A percentile compares a stretch with the other conserved stretches of the same genome.
These are phyloP conservation scores for Heliopora coerulea DNA, from an alignment of 92 coral and sea anemone genomes.

Conservation along the genomic window DNA sequence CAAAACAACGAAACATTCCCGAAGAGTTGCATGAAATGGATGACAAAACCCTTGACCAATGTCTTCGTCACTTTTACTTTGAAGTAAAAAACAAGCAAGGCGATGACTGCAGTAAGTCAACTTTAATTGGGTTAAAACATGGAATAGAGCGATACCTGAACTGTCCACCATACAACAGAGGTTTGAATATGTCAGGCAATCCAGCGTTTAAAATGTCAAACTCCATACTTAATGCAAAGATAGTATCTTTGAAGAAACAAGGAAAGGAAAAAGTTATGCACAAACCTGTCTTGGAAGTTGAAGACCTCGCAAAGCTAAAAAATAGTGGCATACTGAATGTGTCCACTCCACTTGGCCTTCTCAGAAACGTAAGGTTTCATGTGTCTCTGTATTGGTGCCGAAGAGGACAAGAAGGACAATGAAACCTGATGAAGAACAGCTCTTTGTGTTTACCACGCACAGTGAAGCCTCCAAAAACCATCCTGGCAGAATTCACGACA, in stretches of 20 bases:
- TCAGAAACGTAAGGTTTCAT: conserved; percentile 56
- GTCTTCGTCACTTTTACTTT: conserved; percentile 40
- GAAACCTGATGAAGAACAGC: conserved; percentile 33
- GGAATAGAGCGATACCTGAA: conserved; percentile 44
- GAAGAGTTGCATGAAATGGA: conserved; percentile 41
- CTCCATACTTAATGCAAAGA: conserved; percentile 47
- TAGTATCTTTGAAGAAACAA: conserved; percentile 49
- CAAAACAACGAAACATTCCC: neutral
- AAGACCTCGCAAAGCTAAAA: conserved; percentile 54
- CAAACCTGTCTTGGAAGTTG: conserved; percentile 54
- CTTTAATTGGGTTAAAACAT: conserved; percentile 43
- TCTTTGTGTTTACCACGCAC: conserved; percentile 49
- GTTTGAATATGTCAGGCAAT: conserved; percentile 40
- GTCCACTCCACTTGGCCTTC: conserved; percentile 39
- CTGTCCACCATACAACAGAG: conserved; percentile 47
- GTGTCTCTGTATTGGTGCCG: conserved; percentile 45
- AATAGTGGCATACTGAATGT: conserved; percentile 23
- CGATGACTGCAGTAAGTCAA: conserved; percentile 47
- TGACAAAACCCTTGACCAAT: conserved; percentile 27
- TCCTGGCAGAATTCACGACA: conserved; percentile 55
- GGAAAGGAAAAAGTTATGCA: conserved; percentile 54
- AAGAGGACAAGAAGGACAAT: conserved; percentile 65
- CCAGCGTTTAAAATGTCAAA: conserved; percentile 52
- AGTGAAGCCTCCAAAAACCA: conserved; percentile 56
- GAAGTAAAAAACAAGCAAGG: conserved; percentile 47